Conservation (phyloP, 2,797 vertebrate genomes). For the Enteromius radiatus region DNA sequence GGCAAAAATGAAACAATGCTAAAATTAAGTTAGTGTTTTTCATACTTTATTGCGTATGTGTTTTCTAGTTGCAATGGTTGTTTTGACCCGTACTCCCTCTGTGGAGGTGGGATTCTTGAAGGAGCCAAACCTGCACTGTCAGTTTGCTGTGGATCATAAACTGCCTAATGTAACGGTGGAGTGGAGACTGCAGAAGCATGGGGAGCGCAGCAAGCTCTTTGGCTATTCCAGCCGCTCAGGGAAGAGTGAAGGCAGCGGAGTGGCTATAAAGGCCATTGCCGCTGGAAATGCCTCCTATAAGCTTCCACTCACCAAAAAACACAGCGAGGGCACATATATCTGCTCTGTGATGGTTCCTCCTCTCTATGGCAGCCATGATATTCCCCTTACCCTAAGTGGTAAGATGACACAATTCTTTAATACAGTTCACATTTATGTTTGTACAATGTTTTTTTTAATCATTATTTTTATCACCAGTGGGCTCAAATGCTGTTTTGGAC, state of each 20-base stretch:
- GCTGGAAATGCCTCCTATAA: constrained; percentile 74
- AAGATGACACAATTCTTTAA: constrained; percentile 30
- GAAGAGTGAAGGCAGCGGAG: constrained; percentile 57
- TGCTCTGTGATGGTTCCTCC: constrained; percentile 73
- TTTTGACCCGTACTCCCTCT: constrained; percentile 69
- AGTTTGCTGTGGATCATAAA: constrained; percentile 75
- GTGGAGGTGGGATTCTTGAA: constrained; percentile 67
- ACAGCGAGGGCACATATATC: constrained; percentile 71
- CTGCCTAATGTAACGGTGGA: constrained; percentile 59
- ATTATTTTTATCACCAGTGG: background rate
- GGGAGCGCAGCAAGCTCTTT: constrained; percentile 66
- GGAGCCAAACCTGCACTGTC: constrained; percentile 74
- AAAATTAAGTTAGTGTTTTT: background rate
- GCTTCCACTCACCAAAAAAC: constrained; percentile 62
- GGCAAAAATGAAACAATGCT: background rate
- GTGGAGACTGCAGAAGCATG: constrained; percentile 67
- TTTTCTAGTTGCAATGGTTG: constrained; percentile 71
- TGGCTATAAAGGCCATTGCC: constrained; percentile 62
- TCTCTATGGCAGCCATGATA: constrained; percentile 64
- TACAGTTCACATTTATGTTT: background rate
- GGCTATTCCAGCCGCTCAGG: constrained; percentile 62
- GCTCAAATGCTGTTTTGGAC: background rate
- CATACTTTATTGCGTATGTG: background rate
- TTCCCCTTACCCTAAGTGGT: constrained; percentile 75
- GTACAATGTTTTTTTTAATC: background rate